Evolutionary conservation across 2,113 vertebrate species (phyloP), one percentile per base, ranked within the genome.

Genomic region (human (Homo sapiens)): DNA sequence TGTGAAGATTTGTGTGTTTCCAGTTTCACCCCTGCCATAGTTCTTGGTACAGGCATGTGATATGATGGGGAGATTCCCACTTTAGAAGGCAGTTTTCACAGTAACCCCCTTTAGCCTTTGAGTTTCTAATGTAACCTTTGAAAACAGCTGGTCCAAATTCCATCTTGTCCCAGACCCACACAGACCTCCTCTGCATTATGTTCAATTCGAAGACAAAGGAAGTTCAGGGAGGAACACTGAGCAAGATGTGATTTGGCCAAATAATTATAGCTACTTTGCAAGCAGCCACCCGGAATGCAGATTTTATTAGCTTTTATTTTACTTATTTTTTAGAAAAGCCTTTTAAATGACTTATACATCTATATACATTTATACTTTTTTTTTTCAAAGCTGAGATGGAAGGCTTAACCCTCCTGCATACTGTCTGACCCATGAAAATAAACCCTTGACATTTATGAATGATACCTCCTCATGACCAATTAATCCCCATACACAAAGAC

Each of bases 111-210:
- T 92, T 13, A 64, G 80, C 73, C 86, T 92, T 84, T 64, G 82
- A 92, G 88, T 92, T 96, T 97, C 87, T 73, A 70, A 70, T 25
- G 83, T 90, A 91, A 97, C 88, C 92, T 96, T 93, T 95, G 81
- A 57, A 93, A 96, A 93, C 55, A 97, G 88, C 92, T 84, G 85
- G 85, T 55, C 89, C 66, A 76, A 93, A 94, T 91, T 93, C 96
- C 86, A 59, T 91, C 73, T 32, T 87, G 66, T 94, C 61, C 25
- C 43, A 91, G 95, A 96, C 76, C 81, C 93, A 93, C 93, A 96
- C 48, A 94, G 68, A 64, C 61, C 85, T 97, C 92, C 96, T 90
- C 89, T 95, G 92, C 70, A 48, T 52, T 75, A 18, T 75, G 80
- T 18, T 86, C 85, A 55, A 27, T 30, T 20, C 32, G 73, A 96